Evolutionary conservation across 2,797 vertebrate genomes (phyloP).

Genomic region (Poecile montanus): DNA sequence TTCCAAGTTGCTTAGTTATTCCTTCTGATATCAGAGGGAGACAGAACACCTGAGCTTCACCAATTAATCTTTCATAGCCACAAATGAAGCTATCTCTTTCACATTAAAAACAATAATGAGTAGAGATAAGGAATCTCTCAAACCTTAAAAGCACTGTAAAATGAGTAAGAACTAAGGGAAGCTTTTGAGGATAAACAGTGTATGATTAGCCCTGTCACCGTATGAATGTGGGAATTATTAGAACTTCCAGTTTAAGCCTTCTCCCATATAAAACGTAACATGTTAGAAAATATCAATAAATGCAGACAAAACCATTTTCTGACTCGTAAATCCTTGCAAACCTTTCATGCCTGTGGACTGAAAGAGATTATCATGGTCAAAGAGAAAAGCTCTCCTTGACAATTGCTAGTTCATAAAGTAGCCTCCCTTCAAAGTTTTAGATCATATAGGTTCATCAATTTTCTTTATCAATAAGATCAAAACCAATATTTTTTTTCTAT

Average conservation of each 20-base stretch:
- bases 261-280: not conserved
- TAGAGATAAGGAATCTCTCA: slow-evolving; percentile 65
- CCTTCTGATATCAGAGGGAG: slow-evolving; percentile 70
- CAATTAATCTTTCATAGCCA: slow-evolving; percentile 90
- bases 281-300: not conserved
- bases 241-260: not conserved
- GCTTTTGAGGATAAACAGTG: not conserved
- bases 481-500: not conserved
- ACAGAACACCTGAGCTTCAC: slow-evolving; percentile 81
- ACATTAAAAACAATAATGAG: slow-evolving; percentile 67
- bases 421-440: not conserved
- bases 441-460: not conserved
- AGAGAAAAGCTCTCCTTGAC: not conserved
- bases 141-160: not conserved
- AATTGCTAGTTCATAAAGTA: not conserved
- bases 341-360: not conserved
- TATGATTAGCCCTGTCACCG: not conserved
- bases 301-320: not conserved
- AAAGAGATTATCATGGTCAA: not conserved
- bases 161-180: not conserved
- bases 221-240: not conserved
- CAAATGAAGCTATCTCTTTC: slow-evolving; percentile 71
- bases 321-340: not conserved
- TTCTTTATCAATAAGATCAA: not conserved
- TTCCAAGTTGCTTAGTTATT: slow-evolving; percentile 87